These are phyloP conservation scores for Knipowitschia caucasica DNA, from an alignment of 2,797 vertebrate genomes.

Conservation along the genomic window DNA sequence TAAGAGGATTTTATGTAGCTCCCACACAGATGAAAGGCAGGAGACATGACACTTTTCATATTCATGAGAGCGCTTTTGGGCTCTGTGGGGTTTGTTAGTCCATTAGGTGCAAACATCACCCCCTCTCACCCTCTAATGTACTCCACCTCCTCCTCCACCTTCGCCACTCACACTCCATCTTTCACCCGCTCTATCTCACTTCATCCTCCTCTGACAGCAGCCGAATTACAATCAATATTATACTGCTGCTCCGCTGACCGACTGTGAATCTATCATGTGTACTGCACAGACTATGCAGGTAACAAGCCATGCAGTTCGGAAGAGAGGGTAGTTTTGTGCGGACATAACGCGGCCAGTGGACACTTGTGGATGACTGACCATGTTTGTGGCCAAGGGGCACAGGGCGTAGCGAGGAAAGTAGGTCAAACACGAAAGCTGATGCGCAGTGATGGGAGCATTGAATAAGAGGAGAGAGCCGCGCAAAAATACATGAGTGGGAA, in stretches of 20 bases:
- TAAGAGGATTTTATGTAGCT: not conserved
- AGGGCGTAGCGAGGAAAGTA: constrained; percentile 33
- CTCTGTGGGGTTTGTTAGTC: constrained; percentile 26
- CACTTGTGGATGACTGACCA: constrained; percentile 25
- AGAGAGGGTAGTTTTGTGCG: constrained; percentile 11
- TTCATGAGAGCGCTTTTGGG: constrained; percentile 26
- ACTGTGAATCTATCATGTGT: constrained; percentile 25
- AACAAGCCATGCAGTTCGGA: not conserved
- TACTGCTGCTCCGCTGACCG: constrained; percentile 26
- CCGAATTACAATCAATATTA: constrained; percentile 52
- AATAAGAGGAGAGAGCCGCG: constrained; percentile 26
- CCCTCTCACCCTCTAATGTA: constrained; percentile 27
- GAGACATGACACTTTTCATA: not conserved
- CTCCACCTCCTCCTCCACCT: constrained; percentile 16
- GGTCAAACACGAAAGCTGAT: constrained; percentile 48
- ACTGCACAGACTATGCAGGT: constrained; percentile 12
- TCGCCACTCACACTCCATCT: constrained; percentile 23
- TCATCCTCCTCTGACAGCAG: constrained; percentile 42
- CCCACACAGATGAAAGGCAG: not conserved
- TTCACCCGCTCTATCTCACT: constrained; percentile 47
- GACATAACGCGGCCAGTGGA: constrained; percentile 14
- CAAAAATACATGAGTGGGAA: constrained; percentile 35
- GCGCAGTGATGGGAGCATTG: constrained; percentile 31
- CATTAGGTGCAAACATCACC: constrained; percentile 26
- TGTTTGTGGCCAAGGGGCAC: constrained; percentile 17